Evolutionary conservation across 2,113 vertebrate genomes (phyloP).

Genomic region (Lasiurus borealis): DNA sequence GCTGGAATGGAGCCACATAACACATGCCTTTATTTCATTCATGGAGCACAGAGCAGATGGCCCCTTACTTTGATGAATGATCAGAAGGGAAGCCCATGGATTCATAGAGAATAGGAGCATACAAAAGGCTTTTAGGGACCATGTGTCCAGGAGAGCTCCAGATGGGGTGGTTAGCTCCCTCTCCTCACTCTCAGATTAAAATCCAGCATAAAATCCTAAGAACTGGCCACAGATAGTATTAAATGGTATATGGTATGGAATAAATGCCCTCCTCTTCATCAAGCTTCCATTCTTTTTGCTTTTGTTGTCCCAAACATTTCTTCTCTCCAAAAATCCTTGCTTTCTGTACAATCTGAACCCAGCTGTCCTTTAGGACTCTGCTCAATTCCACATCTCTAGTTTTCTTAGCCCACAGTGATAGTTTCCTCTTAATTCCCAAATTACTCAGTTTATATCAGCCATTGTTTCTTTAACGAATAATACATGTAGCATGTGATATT

Average conservation of each 20-base stretch:
- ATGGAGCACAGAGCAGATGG: conserved; percentile 69
- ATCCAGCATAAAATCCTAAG: conserved; percentile 35
- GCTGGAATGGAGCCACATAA: conserved; percentile 67
- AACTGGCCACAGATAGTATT: neutral
- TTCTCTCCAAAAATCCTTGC: neutral
- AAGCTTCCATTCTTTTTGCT: neutral
- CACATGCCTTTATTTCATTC: conserved; percentile 71
- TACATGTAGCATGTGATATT: neutral
- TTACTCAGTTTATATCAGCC: neutral
- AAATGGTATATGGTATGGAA: neutral
- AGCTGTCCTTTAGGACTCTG: neutral
- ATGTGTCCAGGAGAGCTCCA: conserved; percentile 55
- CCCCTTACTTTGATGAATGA: conserved; percentile 73
- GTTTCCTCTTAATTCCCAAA: neutral
- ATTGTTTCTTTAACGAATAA: conserved; percentile 7
- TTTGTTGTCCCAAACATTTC: neutral
- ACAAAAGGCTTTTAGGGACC: conserved; percentile 49
- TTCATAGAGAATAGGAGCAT: conserved; percentile 26
- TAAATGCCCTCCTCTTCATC: neutral
- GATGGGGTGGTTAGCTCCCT: conserved; percentile 1
- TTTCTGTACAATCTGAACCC: neutral
- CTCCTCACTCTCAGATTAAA: conserved; percentile 50
- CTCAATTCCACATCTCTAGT: neutral
- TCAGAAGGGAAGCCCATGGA: conserved; percentile 68
- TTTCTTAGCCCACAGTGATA: neutral